Evolutionary conservation across 1,140 invertebrate genomes (phyloP).

Genomic region (Pentalonia nigronervosa): DNA sequence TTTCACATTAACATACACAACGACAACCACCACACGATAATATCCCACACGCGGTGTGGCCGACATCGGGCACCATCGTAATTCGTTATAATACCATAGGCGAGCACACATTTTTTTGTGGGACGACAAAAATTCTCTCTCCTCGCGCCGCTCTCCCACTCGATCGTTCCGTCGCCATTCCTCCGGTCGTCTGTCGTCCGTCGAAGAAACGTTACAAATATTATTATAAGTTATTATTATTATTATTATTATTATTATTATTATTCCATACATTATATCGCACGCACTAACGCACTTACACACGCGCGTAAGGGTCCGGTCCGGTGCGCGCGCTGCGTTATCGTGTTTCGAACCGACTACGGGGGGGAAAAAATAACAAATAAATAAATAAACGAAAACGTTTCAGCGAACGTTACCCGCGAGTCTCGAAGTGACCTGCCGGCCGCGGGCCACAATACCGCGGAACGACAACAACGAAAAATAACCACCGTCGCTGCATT

Average conservation of each 20-base stretch:
- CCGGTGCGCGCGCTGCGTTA: conserved; percentile 6
- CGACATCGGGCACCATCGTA: neutral
- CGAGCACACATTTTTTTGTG: neutral
- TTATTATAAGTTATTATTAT: neutral
- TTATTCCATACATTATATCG: neutral
- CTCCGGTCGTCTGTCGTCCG: neutral
- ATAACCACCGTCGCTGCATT: neutral
- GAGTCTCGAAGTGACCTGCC: neutral
- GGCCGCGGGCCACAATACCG: neutral
- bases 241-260: neutral
- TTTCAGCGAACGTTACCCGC: neutral
- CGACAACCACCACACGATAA: neutral
- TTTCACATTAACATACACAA: neutral
- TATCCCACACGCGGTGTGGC: conserved; percentile 38
- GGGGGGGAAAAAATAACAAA: neutral
- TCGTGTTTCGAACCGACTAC: conserved; percentile 31
- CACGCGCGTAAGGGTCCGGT: neutral
- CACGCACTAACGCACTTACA: neutral
- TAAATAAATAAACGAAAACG: conserved; percentile 11
- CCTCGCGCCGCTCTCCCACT: neutral
- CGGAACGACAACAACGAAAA: neutral
- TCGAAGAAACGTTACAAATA: neutral
- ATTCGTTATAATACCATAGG: neutral
- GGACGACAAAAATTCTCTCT: neutral
- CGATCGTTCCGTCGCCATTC: no score